These are phyloP conservation scores for Coracias cyanogaster DNA, from an alignment of 2,797 vertebrate species.

Conservation along the genomic window DNA sequence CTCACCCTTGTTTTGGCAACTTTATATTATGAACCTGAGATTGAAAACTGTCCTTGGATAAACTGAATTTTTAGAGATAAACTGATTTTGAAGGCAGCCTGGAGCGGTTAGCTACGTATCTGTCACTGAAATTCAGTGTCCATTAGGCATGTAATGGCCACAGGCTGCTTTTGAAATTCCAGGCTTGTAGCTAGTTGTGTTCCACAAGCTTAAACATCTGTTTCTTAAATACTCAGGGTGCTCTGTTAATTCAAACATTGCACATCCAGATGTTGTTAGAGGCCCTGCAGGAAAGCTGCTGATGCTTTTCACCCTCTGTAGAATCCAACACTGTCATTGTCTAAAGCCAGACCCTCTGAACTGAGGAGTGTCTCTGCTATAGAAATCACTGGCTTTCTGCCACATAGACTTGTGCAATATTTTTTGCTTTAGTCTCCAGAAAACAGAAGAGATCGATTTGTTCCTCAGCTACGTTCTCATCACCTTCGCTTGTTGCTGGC, in stretches of 20 bases:
- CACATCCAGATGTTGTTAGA: conserved; percentile 10
- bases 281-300: conserved; percentile 10
- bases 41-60: background rate
- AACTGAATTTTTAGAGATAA: background rate
- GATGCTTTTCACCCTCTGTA: background rate
- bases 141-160: background rate
- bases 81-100: conserved; percentile 17
- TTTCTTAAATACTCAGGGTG: conserved; percentile 9
- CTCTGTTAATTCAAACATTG: background rate
- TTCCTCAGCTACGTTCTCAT: background rate
- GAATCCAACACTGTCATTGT: background rate
- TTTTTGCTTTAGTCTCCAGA: background rate
- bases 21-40: background rate
- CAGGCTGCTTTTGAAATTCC: conserved; percentile 1
- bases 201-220: background rate
- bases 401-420: background rate
- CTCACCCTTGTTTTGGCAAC: background rate
- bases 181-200: background rate
- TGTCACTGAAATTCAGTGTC: conserved; percentile 12
- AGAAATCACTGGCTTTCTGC: background rate
- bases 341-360: background rate
- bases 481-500: conserved; percentile 4
- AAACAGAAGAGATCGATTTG: background rate
- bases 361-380: background rate
- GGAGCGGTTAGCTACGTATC: background rate